A percentile compares a stretch with the other conserved stretches of the same genome.
Evolutionary conservation across 2,113 vertebrate genomes (phyloP).

Genomic region (Galemys pyrenaicus): DNA sequence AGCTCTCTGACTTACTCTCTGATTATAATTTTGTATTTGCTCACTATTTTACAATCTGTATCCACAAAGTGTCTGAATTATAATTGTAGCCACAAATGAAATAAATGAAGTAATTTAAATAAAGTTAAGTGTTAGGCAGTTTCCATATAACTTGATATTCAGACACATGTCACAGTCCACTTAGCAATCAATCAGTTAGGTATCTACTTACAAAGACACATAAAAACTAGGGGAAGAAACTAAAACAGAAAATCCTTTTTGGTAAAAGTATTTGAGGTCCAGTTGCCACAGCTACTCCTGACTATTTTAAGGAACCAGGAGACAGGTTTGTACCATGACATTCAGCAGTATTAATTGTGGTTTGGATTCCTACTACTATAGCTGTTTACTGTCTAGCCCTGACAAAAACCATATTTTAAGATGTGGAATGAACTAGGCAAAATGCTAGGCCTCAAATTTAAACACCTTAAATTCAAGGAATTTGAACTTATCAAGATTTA

Average conservation of each 20-base stretch:
- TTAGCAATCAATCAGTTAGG: slow-evolving; percentile 67
- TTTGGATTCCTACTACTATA: not conserved
- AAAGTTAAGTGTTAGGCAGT: slow-evolving; percentile 73
- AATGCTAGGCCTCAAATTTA: slow-evolving; percentile 33
- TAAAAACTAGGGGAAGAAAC: slow-evolving; percentile 74
- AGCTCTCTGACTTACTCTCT: slow-evolving; percentile 48
- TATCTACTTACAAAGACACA: slow-evolving; percentile 74
- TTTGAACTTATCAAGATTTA: slow-evolving; percentile 50
- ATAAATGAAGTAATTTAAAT: slow-evolving; percentile 76
- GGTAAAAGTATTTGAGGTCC: slow-evolving; percentile 44
- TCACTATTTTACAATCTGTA: slow-evolving; percentile 64
- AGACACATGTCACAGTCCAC: slow-evolving; percentile 55
- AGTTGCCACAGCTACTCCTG: slow-evolving; percentile 51
- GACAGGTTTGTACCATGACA: slow-evolving; percentile 39
- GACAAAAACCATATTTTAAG: slow-evolving; percentile 58
- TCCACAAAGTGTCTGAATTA: slow-evolving; percentile 54
- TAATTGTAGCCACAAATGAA: slow-evolving; percentile 62
- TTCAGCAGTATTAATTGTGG: slow-evolving; percentile 57
- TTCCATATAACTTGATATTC: slow-evolving; percentile 68
- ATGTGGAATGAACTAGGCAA: not conserved
- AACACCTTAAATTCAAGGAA: slow-evolving; percentile 18
- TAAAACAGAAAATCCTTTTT: slow-evolving; percentile 53
- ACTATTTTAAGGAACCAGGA: slow-evolving; percentile 61
- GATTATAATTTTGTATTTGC: slow-evolving; percentile 28
- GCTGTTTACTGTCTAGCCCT: slow-evolving; percentile 56